Percentiles rank a stretch among this genome's conserved stretches.
These are phyloP conservation scores for Scomber scombrus DNA, from an alignment of 2,113 vertebrate genomes.

Conservation along the genomic window DNA sequence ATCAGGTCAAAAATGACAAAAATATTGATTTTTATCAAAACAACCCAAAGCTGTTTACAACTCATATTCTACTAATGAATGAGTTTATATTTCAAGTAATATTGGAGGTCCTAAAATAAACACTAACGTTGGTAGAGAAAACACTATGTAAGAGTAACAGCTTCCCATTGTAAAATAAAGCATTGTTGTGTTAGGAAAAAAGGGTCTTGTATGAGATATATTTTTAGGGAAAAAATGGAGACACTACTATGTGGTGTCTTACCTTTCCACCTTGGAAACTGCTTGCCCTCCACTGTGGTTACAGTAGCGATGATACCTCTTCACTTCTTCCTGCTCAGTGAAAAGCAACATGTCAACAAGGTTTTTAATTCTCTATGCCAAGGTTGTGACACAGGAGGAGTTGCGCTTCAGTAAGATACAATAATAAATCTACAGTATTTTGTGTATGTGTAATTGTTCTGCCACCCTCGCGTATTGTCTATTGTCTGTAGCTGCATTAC, in stretches of 20 bases:
- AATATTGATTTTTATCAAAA: background rate
- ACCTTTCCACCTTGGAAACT: constrained; percentile 76
- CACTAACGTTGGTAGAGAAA: background rate
- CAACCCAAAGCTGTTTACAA: background rate
- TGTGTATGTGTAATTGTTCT: constrained; percentile 11
- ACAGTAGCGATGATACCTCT: constrained; percentile 77
- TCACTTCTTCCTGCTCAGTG: constrained; percentile 78
- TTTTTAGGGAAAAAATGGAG: too few relatives aligned
- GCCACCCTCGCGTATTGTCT: constrained; percentile 8
- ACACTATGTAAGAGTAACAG: background rate
- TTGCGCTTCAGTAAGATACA: background rate
- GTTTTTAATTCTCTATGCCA: constrained; percentile 7
- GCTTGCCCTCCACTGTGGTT: constrained; percentile 72
- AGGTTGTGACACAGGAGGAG: background rate
- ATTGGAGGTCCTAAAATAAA: background rate
- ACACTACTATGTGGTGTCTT: constrained; percentile 15
- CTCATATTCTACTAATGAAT: background rate
- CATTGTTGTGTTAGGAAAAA: background rate
- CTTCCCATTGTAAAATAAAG: background rate
- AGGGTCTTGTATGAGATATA: background rate
- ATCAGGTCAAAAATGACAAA: background rate
- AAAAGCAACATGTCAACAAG: constrained; percentile 34
- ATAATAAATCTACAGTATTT: constrained; percentile 27
- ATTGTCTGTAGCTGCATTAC: constrained; percentile 13
- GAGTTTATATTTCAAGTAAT: background rate